Evolutionary conservation across 1,140 invertebrate genomes (phyloP).

Genomic region (Polyergus mexicanus): DNA sequence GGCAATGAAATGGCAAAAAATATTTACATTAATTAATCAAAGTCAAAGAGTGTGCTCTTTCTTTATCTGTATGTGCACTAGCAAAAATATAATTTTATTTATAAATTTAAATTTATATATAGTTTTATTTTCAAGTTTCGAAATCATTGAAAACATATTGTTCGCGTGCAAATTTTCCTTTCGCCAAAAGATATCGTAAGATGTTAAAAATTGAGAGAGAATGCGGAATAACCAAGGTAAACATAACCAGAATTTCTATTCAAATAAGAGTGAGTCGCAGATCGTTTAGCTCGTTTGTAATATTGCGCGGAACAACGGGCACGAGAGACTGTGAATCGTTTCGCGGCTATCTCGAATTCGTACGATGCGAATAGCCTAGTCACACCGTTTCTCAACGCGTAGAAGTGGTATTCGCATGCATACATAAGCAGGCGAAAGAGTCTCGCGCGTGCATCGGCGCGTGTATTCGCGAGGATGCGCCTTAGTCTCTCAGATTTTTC

Average conservation of each 20-base stretch:
- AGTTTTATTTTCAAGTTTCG: neutral
- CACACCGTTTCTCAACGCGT: constrained; percentile 54
- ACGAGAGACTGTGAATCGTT: constrained; percentile 6
- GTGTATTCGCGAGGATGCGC: constrained; percentile 48
- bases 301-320: constrained; percentile 37
- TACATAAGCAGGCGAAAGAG: constrained; percentile 36
- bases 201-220: constrained; percentile 1
- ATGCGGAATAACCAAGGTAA: neutral
- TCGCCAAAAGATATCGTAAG: neutral
- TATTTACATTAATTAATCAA: neutral
- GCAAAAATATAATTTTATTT: neutral
- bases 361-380: constrained; percentile 43
- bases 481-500: constrained; percentile 52
- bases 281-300: constrained; percentile 49
- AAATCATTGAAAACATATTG: neutral
- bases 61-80: neutral
- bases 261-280: constrained; percentile 46
- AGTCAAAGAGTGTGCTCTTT: neutral
- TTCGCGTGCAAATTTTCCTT: neutral
- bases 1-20: neutral
- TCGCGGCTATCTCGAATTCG: constrained; percentile 41
- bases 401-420: constrained; percentile 59
- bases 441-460: constrained; percentile 32
- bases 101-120: constrained; percentile 1
- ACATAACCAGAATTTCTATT: constrained; percentile 33